phyloP scores from a whole-genome alignment of 2,113 vertebrate species.

The Lophotis ruficrista region DNA sequence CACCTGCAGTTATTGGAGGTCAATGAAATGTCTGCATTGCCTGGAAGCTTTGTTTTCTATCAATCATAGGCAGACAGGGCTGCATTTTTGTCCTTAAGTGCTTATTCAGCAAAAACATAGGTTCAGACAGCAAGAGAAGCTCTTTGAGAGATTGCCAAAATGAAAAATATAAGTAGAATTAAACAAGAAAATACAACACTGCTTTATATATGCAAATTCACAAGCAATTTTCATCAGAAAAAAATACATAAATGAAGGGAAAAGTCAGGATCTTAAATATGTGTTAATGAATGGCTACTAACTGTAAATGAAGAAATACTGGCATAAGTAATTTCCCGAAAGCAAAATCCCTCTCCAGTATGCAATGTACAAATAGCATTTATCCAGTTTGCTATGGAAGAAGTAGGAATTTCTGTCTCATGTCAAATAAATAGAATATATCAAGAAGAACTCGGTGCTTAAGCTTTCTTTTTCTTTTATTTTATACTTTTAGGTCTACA shows the following conservation, averaged over 20 bases:
- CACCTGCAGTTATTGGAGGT: constrained; percentile 32
- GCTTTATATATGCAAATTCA: not conserved
- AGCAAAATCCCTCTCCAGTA: not conserved
- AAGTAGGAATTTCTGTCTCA: not conserved
- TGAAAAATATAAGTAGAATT: not conserved
- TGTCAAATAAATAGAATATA: not conserved
- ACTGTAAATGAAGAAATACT: not conserved
- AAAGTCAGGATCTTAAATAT: not conserved
- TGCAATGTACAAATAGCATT: not conserved
- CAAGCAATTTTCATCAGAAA: not conserved
- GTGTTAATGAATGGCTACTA: not conserved
- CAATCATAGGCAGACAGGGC: constrained; percentile 38
- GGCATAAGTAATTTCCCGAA: not conserved
- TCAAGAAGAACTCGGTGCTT: not conserved
- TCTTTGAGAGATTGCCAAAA: constrained; percentile 1
- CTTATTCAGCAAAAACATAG: constrained; percentile 37
- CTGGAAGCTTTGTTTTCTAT: constrained; percentile 48
- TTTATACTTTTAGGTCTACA: not conserved
- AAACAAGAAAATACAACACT: not conserved
- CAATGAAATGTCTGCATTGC: constrained; percentile 39
- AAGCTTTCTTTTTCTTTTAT: not conserved
- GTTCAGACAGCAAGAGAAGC: not conserved
- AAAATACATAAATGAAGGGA: not conserved
- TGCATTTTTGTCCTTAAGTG: not conserved
- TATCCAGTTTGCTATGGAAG: not conserved